phyloP scores from a whole-genome alignment of 1,140 invertebrate genomes.

The Heterodera carotae region DNA sequence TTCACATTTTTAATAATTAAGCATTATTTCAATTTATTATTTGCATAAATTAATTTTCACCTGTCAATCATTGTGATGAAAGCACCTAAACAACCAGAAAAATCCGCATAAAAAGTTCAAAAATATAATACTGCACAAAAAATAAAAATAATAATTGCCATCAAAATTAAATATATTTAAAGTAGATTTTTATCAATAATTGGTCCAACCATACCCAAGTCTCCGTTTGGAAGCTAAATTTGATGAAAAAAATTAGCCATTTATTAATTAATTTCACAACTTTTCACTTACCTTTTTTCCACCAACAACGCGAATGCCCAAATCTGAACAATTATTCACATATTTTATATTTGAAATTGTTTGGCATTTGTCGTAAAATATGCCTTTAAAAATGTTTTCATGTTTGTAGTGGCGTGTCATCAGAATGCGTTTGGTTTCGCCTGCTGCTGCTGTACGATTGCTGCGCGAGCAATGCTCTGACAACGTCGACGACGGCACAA shows the following conservation, averaged over 20 bases:
- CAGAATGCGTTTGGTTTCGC: slow-evolving; percentile 69
- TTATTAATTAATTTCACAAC: slow-evolving; percentile 64
- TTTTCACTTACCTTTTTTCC: slow-evolving; percentile 69
- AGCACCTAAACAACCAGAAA: neutral
- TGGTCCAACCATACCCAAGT: neutral
- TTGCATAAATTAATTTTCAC: neutral
- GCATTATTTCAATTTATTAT: neutral
- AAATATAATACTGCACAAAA: neutral
- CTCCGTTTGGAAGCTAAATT: neutral
- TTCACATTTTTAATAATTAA: neutral
- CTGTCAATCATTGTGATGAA: neutral
- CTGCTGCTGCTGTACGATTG: neutral
- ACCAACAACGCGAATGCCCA: slow-evolving; percentile 73
- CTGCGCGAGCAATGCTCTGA: neutral
- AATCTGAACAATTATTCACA: slow-evolving; percentile 55
- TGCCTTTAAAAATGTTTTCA: slow-evolving; percentile 64
- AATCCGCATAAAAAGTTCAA: neutral
- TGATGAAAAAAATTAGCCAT: neutral
- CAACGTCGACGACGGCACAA: neutral
- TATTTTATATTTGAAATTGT: neutral
- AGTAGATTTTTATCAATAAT: no score
- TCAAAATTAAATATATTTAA: no score
- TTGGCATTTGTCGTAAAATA: neutral
- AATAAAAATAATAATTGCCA: neutral
- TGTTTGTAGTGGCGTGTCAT: slow-evolving; percentile 71